Evolutionary conservation across 2,113 vertebrate genomes (phyloP).

Genomic region (Neopipo cinnamomea): DNA sequence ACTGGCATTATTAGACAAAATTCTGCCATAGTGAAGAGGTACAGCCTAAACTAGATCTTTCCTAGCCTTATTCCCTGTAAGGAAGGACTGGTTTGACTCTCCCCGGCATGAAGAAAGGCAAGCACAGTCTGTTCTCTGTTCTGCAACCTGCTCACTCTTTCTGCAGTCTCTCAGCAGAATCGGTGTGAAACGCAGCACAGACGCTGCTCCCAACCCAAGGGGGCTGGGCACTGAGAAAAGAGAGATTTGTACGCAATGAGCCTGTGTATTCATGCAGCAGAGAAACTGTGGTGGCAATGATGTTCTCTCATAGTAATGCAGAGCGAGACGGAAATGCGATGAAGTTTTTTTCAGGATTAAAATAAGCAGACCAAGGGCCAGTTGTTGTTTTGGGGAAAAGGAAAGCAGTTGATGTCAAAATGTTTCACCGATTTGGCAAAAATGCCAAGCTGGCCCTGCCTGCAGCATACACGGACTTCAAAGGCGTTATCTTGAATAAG

Average conservation of each 20-base stretch:
- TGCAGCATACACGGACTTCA: constrained; percentile 20
- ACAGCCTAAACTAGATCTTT: not conserved
- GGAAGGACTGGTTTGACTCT: not conserved
- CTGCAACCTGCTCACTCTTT: not conserved
- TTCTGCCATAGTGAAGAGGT: not conserved
- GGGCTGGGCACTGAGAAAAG: not conserved
- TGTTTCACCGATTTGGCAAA: constrained; percentile 43
- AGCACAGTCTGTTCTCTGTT: not conserved
- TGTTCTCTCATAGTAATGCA: not conserved
- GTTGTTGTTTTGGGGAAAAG: constrained; percentile 37
- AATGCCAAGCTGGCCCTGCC: not conserved
- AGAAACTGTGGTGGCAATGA: not conserved
- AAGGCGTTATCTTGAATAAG: constrained; percentile 37
- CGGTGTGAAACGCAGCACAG: not conserved
- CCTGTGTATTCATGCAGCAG: not conserved
- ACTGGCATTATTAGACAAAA: not conserved
- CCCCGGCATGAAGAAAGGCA: not conserved
- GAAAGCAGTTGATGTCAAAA: constrained; percentile 43
- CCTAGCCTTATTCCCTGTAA: not conserved
- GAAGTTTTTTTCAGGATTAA: not conserved
- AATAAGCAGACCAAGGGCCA: constrained; percentile 28
- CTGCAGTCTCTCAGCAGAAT: not conserved
- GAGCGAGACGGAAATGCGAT: not conserved
- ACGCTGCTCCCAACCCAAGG: not conserved
- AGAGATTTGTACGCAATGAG: not conserved